These are phyloP conservation scores for Eilema depressum DNA, from an alignment of 2,888 invertebrate genomes.

Conservation along the genomic window DNA sequence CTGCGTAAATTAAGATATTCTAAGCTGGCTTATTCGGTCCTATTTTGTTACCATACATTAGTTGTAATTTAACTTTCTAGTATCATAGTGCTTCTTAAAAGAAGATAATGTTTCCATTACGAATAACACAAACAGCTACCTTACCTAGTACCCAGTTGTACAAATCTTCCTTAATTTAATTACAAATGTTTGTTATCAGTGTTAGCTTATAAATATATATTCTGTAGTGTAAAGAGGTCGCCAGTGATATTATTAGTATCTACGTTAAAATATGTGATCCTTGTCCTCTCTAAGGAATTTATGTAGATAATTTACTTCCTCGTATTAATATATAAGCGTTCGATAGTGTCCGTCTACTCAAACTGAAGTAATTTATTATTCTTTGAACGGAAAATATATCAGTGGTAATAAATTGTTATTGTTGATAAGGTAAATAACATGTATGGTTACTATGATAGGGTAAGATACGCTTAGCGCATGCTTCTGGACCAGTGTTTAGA, in stretches of 20 bases:
- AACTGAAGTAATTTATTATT: slow-evolving; percentile 15
- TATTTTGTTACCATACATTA: not conserved
- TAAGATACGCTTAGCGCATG: not conserved
- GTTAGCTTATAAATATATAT: slow-evolving; percentile 22
- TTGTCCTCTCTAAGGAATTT: slow-evolving; percentile 23
- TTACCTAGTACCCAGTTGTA: not conserved
- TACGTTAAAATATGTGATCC: slow-evolving; percentile 24
- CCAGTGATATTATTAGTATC: slow-evolving; percentile 36
- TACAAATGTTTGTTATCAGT: slow-evolving; percentile 21
- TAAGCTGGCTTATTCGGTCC: not conserved
- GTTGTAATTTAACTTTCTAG: not conserved
- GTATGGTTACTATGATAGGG: not conserved
- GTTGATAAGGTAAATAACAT: slow-evolving; percentile 6
- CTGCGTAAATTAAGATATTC: not conserved
- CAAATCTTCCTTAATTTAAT: slow-evolving; percentile 9
- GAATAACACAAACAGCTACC: not conserved
- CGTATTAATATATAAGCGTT: slow-evolving; percentile 11
- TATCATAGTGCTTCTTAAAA: not conserved
- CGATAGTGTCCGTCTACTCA: slow-evolving; percentile 5
- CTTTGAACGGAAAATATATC: slow-evolving; percentile 16
- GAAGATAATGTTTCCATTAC: not conserved
- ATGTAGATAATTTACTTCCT: slow-evolving; percentile 21
- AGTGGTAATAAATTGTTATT: slow-evolving; percentile 6
- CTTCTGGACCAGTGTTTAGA: not conserved
- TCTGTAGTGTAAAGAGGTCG: slow-evolving; percentile 41